phyloP scores from a whole-genome alignment of 2,888 invertebrate genomes.

The Alcis repandata region DNA sequence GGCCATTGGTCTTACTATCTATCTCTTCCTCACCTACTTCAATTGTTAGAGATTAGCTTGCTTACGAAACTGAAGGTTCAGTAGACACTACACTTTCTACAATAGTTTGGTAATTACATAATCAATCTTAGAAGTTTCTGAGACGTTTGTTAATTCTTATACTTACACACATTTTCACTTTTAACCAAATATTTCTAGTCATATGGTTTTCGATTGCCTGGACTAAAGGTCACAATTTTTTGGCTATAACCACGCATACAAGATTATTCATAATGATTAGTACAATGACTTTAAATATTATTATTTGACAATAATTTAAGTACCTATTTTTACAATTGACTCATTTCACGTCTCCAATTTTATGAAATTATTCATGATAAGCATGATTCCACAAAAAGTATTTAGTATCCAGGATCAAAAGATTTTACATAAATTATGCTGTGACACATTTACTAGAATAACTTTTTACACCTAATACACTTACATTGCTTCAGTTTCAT shows the following conservation, averaged over 20 bases:
- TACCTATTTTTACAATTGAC: background rate
- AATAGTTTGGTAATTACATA: slow-evolving; percentile 1
- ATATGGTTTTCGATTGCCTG: slow-evolving; percentile 23
- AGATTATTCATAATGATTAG: background rate
- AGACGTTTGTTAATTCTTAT: slow-evolving; percentile 10
- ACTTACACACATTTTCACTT: slow-evolving; percentile 1
- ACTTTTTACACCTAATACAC: slow-evolving; percentile 15
- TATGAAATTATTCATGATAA: background rate
- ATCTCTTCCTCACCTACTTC: slow-evolving; percentile 68
- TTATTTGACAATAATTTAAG: background rate
- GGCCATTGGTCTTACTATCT: slow-evolving; percentile 79
- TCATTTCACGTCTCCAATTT: background rate
- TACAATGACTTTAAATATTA: background rate
- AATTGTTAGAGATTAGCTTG: slow-evolving; percentile 63
- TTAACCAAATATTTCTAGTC: background rate
- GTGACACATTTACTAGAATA: slow-evolving; percentile 10
- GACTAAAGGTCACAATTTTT: background rate
- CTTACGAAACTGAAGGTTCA: slow-evolving; percentile 76
- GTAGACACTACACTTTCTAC: slow-evolving; percentile 27
- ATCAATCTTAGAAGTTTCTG: background rate
- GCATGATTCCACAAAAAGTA: background rate
- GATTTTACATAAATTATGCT: slow-evolving; percentile 19
- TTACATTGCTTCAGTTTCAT: slow-evolving; percentile 66
- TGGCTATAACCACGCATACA: background rate
- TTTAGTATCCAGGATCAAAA: slow-evolving; percentile 30